Base-by-base conservation (phyloP, 2,113 vertebrate species). In the Megalops atlanticus region DNA sequence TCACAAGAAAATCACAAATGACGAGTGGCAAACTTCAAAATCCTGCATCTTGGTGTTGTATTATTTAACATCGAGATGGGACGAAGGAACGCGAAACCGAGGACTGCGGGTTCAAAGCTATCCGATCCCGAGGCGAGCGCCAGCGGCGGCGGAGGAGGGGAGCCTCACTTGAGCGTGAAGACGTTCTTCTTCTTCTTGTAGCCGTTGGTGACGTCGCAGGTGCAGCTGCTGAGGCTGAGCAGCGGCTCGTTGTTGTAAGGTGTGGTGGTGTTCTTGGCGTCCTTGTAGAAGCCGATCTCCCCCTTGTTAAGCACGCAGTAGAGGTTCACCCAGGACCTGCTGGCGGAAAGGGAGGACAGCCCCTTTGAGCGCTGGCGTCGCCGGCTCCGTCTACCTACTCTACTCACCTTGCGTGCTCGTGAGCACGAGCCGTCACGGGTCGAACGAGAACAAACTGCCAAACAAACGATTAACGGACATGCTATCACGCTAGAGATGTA, bases 141-240 rank as follows among this genome's bases (percentile, higher is more conserved):
- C 16, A n/a, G 18, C 38, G 38, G 18, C 38, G 38, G 39, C n/a
- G n/a, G 21, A 16, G 33, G n/a, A 79, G 21, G 33, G 14, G 43
- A 4, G 35, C 15, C 90, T 87, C 90, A 98, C 97, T 96, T 97
- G 86, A 98, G 95, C 24, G 96, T 98, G 91, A 98, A 98, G 88
- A 98, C 97, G 2, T 97, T 96, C 87, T 98, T 98, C 94, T 98
- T 98, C 92, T 98, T 98, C 93, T 98, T 98, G 94, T 98, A 98
- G 84, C 96, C 95, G 16, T 86, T 97, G 90, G 96, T 97, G 90
- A 98, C 93, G 80, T 97, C 96, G 21, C 95, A 92, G 89, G 92
- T 87, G 89, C 96, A 95, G 84, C 89, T 90, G 87, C 94, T 94
- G 73, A 98, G 92, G 92, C 81, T 96, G 83, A 98, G 93, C 76